Evolutionary conservation across 2,113 vertebrate species (phyloP), one percentile per base, ranked within the genome.

Genomic region (Erythrocebus patas): DNA sequence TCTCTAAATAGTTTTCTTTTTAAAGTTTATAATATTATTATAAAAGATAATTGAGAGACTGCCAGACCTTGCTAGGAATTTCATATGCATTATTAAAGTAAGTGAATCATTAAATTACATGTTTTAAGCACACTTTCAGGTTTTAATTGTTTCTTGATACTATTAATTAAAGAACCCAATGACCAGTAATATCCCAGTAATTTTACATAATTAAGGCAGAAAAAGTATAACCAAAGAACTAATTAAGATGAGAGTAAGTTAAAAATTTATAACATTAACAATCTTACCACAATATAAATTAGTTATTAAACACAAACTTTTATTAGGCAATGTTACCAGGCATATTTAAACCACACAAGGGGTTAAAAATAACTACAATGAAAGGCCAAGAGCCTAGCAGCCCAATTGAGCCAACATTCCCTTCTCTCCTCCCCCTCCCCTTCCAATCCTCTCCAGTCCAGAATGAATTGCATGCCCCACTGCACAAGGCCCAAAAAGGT

Each of bases 401-500:
- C 70, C 95, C 61, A 61, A 14, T 97, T 97, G 90, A 94, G 93
- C 92, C 98, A 96, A 96, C 97, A 98, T 97, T 98, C 98, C 92
- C 96, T 90, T 48, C 93, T 70, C 87, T 82, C 83, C 89, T 68
- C 68, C 72, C 64, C 83, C 90, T 92, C 84, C 95, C 84, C 57
- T 91, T n/a, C 92, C 96, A 66, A 78, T 61, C 89, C 96, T 96
- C 92, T 95, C 89, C 55, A 92, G 89, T 93, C 80, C 87, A 98
- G 57, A 98, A 97, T 93, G 97, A 97, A 98, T 66, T 95, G 96
- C 97, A 98, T 61, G 97, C 97, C 97, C 98, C 97, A 97, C 75
- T 97, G 97, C 98, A 97, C 97, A 97, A 96, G 95, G 82, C 95
- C 95, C 96, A 97, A 96, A 96, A 98, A 98, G 98, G 98, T 98